Base-by-base conservation (phyloP, 1,140 invertebrate genomes). In the Teleogryllus occipitalis region DNA sequence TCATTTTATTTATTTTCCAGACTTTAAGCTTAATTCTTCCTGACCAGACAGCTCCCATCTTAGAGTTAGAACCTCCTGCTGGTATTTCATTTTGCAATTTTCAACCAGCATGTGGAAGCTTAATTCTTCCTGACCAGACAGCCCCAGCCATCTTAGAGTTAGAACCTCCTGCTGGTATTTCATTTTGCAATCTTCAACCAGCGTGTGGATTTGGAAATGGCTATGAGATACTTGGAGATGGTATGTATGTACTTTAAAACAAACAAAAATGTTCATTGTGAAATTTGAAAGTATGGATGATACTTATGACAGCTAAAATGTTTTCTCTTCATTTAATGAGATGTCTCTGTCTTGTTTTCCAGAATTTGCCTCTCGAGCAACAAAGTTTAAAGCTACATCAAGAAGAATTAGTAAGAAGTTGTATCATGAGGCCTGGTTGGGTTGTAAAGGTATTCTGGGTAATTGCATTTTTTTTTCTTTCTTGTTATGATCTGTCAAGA, bases 91-190 rank as follows among this genome's bases (percentile, higher is more conserved):
- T 76, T 21, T 46, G 74, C 46, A 80, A 80, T 27, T 14, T 80
- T 7, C 74, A 76, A 47, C 74, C 79, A n/a, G 75, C 74, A n/a
- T 47, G 5, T 80, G 79, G 74, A n/a, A 39, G 27, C 27, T 39
- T 39, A 39, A 39, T 39, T 39, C 27, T 39, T 39, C 27, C 27
- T 39, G 27, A 39, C 27, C 27, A 39, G 27, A 39, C 1, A 39
- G 27, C 27, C 27, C 27, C 27, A n/a, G n/a, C n/a, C 5, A 39
- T 39, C 27, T 39, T 39, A 39, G 27, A 39, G 27, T 15, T 75
- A 14, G 79, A 80, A 49, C 75, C 79, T 72, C 79, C 79, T 27
- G 79, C 79, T 15, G 79, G 79, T 18, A 54, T 80, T 47, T 47
- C 27, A 12, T 80, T 76, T 21, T 47, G 74, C 46, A 80, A 80